Base-by-base conservation (phyloP, 1,140 invertebrate genomes). In the Drosophila tropicalis region DNA sequence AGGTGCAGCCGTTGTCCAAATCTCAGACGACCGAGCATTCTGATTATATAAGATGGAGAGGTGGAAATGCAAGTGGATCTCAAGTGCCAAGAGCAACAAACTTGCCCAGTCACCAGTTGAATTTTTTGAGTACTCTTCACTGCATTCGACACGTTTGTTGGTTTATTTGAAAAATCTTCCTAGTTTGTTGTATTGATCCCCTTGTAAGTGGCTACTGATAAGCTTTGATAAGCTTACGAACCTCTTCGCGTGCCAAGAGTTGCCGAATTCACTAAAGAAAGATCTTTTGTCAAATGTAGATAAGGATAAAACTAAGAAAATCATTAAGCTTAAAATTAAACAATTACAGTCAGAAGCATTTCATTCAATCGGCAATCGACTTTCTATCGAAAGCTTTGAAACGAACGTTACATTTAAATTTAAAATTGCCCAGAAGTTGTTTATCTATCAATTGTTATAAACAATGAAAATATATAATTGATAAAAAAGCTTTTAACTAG, bases 1-100 rank as follows among this genome's bases (percentile, higher is more conserved):
- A 78, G 34, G 22, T 29, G 29, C 5, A 29, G 29, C 5, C 62
- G 56, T 12, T 41, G 51, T 4, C 40, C 51, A 12, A 58, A 25
- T 5, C 15, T 62, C 15, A 89, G 13, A 3, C 25, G 55, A 22
- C 56, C 41, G 12, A 58, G 32, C 56, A 58, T 58, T 58, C 5
- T 58, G 32, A 19, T 58, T 58, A 39, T 58, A 19, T 58, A 58
- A 58, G 56, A 12, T 25, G 22, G 22, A 25, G 2, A 25, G 6
- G 2, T 6, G 56, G 15, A 57, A 36, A 36, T 34, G 17, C 44
- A 22, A 51, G 29, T 51, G 9, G 44, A 51, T 51, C 44, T 51
- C 10, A 3, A 51, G 44, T 19, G 44, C 19, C 17, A 10, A 51
- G 19, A 19, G 44, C 44, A 51, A 51, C 44, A 51, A 51, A 12